phyloP scores from a whole-genome alignment of 2,113 vertebrate species.

The Odontophorus gujanensis region DNA sequence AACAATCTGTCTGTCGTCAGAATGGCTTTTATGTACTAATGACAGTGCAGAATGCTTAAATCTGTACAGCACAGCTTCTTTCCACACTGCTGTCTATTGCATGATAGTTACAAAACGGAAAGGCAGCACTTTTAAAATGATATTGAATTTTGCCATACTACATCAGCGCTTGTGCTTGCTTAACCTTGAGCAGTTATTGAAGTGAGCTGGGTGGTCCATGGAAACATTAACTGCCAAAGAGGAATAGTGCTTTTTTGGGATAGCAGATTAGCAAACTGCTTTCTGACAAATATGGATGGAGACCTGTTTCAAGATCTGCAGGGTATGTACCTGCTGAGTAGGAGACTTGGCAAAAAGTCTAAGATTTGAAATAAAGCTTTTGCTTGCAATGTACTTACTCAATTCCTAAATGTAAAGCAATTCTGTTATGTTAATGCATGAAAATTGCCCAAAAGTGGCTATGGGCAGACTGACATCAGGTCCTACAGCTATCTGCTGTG shows the following conservation, averaged over 20 bases:
- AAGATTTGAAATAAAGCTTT: neutral
- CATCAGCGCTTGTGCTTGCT: neutral
- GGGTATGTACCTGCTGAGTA: neutral
- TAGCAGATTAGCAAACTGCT: neutral
- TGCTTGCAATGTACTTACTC: neutral
- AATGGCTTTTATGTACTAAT: neutral
- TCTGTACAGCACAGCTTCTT: neutral
- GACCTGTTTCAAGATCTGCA: neutral
- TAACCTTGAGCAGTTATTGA: constrained; percentile 12
- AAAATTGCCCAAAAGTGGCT: neutral
- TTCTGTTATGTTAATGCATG: neutral
- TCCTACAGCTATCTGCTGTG: neutral
- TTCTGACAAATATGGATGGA: neutral
- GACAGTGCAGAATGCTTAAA: neutral
- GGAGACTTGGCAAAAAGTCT: neutral
- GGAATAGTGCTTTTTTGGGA: neutral
- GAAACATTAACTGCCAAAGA: neutral
- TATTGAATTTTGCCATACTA: neutral
- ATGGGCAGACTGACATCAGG: neutral
- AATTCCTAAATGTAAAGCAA: neutral
- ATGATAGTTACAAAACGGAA: neutral
- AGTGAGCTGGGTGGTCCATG: neutral
- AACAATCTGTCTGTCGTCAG: constrained; percentile 37
- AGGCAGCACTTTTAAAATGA: neutral
- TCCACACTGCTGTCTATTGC: neutral